Evolutionary conservation across 2,888 invertebrate genomes (phyloP), one percentile per base, ranked within the genome.

Genomic region (Sphaerophoria rueppellii): DNA sequence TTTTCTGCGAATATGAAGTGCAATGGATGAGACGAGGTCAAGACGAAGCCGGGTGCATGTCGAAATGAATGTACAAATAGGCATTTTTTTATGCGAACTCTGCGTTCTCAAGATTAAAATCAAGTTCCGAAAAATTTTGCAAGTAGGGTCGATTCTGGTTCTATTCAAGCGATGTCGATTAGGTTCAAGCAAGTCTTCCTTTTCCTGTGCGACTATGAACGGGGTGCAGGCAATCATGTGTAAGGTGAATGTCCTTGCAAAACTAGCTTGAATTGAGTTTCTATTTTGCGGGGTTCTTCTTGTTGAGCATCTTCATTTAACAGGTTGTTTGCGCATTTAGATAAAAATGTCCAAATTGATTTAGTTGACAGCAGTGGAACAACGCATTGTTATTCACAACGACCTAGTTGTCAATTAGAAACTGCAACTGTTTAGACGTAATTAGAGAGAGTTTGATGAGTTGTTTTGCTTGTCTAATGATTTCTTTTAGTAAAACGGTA

Each of bases 61-160:
- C 12, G 37, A 75, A 70, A 61, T 35, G 24, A 82, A 77, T 72
- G 81, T 72, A 76, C 81, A 82, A 77, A 73, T 82, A 73, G 82
- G 77, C 72, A 65, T 77, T 77, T 73, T 77, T 77, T 73, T 82
- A 77, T 58, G 81, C 24, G 24, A 24, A 24, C 24, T 24, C 24
- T 81, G 67, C 65, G 73, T 72, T 82, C 69, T 75, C 73, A 77
- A 82, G 82, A 82, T 82, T 73, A 77, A 82, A 82, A 82, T 82
- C 82, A 73, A 82, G 82, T 82, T 82, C 82, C 72, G 69, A 82
- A 24, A 24, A 24, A 80, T 43, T 24, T 82, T 82, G 82, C 82
- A 82, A 77, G 77, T 82, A 82, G 82, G 82, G 82, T 82, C 72
- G 77, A 77, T 69, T 77, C 77, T 73, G 43, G 48, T 57, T 55